Evolutionary conservation across 2,797 vertebrate genomes (phyloP), one percentile per base, ranked within the genome.

Genomic region (Coracias cyanogaster): DNA sequence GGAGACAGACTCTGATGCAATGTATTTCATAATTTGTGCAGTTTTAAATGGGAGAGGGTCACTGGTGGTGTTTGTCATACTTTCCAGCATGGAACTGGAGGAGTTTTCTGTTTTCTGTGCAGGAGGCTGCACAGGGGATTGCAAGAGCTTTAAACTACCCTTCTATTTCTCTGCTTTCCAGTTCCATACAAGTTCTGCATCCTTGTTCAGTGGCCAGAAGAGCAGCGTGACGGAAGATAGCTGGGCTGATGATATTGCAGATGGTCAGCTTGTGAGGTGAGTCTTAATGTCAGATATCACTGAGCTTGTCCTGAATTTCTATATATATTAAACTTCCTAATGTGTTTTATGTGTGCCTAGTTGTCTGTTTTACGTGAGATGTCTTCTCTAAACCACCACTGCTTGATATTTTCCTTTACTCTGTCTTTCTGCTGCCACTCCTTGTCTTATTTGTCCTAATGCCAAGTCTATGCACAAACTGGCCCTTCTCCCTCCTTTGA

Each of bases 191-290:
- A 78, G 57, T 87, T 61, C 74, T 89, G 3, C 4, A 29, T 80
- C 65, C 26, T 57, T 89, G 22, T 69, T 64, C 37, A 64, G 29
- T 26, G 31, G 29, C 64, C 71, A 10, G 49, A 95, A 90, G 65
- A 82, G 60, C 71, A 86, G 58, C 18, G 15, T 80, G 25, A 89
- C n/a, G 55, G 96, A 96, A 58, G 88, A 90, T 20, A 95, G 94
- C 74, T 97, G 90, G 91, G 22, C 12, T 1, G 35, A 82, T 87
- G 57, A 45, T 65, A 39, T 61, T 57, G 46, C n/a, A 58, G 86
- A 87, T 49, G 90, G 81, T 87, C 96, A 85, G 25, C 74, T 93
- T 82, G 19, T 89, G 57, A 95, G 96, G 96, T 97, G 31, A 15
- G 95, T 19, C 67, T 94, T 84, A 69, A 86, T 57, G 37, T 79